Evolutionary conservation across 2,888 invertebrate genomes (phyloP).

Genomic region (Drosophila meridionalis): DNA sequence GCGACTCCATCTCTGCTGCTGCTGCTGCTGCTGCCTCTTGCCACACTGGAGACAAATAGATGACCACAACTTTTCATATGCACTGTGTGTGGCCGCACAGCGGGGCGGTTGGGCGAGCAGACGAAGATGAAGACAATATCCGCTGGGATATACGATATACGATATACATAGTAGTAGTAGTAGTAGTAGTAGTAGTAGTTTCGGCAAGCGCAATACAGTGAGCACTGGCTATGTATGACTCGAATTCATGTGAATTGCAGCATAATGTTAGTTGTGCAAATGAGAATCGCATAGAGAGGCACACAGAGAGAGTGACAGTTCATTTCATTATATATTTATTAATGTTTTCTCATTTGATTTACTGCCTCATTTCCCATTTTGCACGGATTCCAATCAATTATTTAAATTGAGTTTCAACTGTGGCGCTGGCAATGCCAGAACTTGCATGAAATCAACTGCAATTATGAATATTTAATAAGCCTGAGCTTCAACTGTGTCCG

Average conservation of each 20-base stretch:
- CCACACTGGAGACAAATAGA: conserved; percentile 53
- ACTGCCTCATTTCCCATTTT: neutral
- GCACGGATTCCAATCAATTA: conserved; percentile 1
- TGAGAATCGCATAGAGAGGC: conserved; percentile 2
- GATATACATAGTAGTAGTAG: no score
- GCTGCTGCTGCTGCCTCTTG: conserved; percentile 4
- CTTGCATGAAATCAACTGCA: neutral
- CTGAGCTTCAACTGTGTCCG: neutral
- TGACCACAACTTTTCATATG: conserved; percentile 54
- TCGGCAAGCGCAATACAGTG: conserved; percentile 17
- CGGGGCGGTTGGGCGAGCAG: neutral
- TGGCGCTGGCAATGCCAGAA: neutral
- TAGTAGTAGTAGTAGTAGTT: no score
- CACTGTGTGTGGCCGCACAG: neutral
- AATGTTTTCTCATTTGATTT: neutral
- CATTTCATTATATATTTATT: neutral
- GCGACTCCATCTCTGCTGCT: conserved; percentile 7
- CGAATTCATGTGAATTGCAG: neutral
- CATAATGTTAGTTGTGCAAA: neutral
- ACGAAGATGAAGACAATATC: neutral
- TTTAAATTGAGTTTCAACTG: conserved; percentile 6
- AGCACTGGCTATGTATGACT: neutral
- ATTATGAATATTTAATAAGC: conserved; percentile 9
- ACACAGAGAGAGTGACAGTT: neutral
- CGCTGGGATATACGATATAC: neutral